Evolutionary conservation across 1,140 invertebrate genomes (phyloP).

Genomic region (Pomacea maculata): DNA sequence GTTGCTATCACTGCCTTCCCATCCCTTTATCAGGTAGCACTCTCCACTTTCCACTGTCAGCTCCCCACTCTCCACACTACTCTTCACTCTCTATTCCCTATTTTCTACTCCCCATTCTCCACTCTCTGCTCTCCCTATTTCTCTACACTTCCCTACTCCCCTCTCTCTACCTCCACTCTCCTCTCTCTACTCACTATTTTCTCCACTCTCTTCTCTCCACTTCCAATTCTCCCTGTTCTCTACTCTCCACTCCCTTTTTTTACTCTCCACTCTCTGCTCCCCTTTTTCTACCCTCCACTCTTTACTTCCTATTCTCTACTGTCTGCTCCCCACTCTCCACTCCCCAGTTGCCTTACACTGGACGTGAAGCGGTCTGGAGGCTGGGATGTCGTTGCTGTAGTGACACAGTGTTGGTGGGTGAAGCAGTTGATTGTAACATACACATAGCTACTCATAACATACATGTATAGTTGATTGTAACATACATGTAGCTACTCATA

Average conservation of each 20-base stretch:
- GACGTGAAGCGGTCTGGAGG: too few relatives aligned
- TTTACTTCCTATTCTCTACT: too few relatives aligned
- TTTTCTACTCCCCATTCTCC: not conserved
- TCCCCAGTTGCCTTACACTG: too few relatives aligned
- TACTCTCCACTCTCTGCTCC: not conserved
- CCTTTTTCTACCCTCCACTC: not conserved
- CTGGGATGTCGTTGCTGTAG: too few relatives aligned
- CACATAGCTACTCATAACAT: too few relatives aligned
- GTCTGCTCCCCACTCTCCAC: too few relatives aligned
- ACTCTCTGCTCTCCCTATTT: not conserved
- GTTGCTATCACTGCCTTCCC: not conserved
- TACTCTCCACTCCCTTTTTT: not conserved
- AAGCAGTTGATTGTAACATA: too few relatives aligned
- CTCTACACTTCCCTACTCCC: not conserved
- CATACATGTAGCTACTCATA: too few relatives aligned
- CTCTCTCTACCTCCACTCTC: not conserved
- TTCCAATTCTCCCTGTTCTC: not conserved
- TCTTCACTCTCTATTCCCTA: not conserved
- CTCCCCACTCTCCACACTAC: not conserved
- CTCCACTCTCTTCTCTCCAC: slow-evolving; percentile 1
- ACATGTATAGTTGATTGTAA: too few relatives aligned
- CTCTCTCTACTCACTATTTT: not conserved
- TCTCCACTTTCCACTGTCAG: not conserved
- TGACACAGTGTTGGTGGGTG: too few relatives aligned
- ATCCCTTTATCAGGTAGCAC: not conserved